Evolutionary conservation across 1,140 invertebrate genomes (phyloP), one percentile per base, ranked within the genome.

Genomic region (Diploscapter pachys): DNA sequence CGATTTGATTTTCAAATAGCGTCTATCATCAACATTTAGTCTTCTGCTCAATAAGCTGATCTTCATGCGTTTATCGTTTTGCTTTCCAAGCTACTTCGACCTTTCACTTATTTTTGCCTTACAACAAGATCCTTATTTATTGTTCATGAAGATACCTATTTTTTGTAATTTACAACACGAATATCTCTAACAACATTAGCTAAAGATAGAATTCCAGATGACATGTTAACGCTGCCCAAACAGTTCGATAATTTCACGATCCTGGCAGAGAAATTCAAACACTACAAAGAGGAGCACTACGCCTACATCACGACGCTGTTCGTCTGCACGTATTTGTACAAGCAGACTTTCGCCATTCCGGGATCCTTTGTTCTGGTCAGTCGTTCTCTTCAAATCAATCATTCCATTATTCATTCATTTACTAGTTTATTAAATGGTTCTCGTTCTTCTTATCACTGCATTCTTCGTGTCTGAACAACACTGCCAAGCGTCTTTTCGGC

Each of bases 301-400:
- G 52, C 79, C 2, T 90, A 90, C 84, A 88, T 90, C 2, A 78
- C 90, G 0, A 31, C 89, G 2, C 79, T 91, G 6, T 91, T 90
- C 83, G 87, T 86, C 53, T 87, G 86, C 77, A 89, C 89, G 2
- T 91, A 91, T 81, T 73, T 91, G 5, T 91, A 89, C 82, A 91
- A 91, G 82, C 90, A 91, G 82, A 87, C 89, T 49, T 91, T 91
- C 86, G 89, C 89, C 31, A 90, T 91, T 78, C 90, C 90, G 55
- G 90, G 90, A 49, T 90, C 90, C 62, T 89, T 89, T 50, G 88
- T 91, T 72, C 79, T 91, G 87, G 90, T 90, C 83, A 87, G 86
- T 81, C 31, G 31, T 31, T 31, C 31, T 31, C 31, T 31, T 31
- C 31, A 1, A 31, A 31, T 31, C 31, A 31, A 31, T 31, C 31